These are phyloP conservation scores for Macrobrachium rosenbergii DNA, from an alignment of 1,140 invertebrate genomes.

Conservation along the genomic window DNA sequence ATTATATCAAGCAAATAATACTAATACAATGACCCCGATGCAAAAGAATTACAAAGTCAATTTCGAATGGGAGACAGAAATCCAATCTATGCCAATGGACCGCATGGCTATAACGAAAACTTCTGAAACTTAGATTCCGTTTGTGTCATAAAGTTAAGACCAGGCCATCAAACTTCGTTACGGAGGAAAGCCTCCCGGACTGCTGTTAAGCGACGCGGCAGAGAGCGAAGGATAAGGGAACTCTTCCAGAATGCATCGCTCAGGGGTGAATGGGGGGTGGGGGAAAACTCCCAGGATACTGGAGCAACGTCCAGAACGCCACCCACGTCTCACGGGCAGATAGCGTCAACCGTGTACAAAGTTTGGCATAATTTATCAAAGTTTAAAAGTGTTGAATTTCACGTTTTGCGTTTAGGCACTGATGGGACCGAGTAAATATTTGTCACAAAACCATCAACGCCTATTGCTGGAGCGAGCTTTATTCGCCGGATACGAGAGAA, in stretches of 20 bases:
- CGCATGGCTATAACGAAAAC: conserved; percentile 36
- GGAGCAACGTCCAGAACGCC: background rate
- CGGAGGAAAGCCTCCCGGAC: background rate
- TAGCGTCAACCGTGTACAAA: conserved; percentile 12
- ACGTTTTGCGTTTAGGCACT: conserved; percentile 33
- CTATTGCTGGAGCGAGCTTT: too few relatives aligned
- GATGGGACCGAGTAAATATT: conserved; percentile 44
- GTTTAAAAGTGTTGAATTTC: conserved; percentile 57
- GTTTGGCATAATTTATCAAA: conserved; percentile 61
- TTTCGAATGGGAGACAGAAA: conserved; percentile 12
- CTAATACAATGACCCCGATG: too few relatives aligned
- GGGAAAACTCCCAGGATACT: background rate
- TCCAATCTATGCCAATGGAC: conserved; percentile 41
- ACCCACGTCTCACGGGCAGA: too few relatives aligned
- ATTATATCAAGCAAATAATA: too few relatives aligned
- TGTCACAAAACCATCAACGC: background rate
- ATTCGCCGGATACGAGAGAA: too few relatives aligned
- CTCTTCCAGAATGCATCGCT: background rate
- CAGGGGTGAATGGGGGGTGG: background rate
- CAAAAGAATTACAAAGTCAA: too few relatives aligned
- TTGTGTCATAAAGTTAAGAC: conserved; percentile 16
- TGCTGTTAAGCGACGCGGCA: background rate
- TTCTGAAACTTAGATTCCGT: conserved; percentile 20
- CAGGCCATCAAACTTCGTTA: background rate
- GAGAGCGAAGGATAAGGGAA: background rate